phyloP scores from a whole-genome alignment of 2,113 vertebrate species.

The Phainopepla nitens region DNA sequence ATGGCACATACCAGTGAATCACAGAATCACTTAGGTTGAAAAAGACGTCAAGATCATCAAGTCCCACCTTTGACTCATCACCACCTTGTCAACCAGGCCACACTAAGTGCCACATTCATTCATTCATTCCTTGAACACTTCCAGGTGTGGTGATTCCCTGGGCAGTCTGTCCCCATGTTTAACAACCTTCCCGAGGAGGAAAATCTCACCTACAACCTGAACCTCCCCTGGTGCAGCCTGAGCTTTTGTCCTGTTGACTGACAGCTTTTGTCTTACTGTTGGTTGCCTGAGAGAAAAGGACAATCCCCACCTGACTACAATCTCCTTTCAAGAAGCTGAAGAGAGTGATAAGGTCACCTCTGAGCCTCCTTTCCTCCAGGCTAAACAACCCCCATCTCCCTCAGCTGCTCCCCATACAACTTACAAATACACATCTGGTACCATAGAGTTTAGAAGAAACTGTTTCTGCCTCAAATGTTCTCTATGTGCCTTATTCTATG shows the following conservation, averaged over 20 bases:
- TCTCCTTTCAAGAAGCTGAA: background rate
- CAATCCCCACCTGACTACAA: rapidly evolving
- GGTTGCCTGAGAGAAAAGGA: background rate
- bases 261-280: background rate
- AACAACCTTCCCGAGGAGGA: background rate
- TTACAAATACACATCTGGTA: background rate
- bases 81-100: background rate
- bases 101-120: background rate
- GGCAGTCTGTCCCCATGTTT: background rate
- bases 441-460: background rate
- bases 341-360: background rate
- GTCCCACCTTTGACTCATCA: background rate
- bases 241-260: background rate
- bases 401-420: background rate
- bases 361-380: background rate
- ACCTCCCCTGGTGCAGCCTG: background rate
- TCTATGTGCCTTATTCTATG: background rate
- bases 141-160: background rate
- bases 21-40: background rate
- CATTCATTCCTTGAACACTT: background rate
- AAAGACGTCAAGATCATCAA: background rate
- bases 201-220: background rate
- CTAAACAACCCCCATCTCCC: background rate
- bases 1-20: background rate
- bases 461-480: background rate